Evolutionary conservation across 1,140 invertebrate species (phyloP), one percentile per base, ranked within the genome.

Genomic region (Cepaea nemoralis): DNA sequence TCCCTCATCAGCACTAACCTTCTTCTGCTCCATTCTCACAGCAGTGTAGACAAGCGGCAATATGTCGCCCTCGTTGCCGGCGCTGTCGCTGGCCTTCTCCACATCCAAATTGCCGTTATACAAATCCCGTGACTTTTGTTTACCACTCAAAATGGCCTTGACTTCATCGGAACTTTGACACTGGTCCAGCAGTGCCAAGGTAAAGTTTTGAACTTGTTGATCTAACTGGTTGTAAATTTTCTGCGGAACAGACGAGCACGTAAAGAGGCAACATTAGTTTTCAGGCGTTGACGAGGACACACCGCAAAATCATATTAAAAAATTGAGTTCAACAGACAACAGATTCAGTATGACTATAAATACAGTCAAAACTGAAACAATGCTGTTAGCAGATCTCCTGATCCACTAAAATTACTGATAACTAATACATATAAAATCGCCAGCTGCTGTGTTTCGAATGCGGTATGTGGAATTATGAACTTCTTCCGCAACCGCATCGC

Each of bases 1-100:
- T 35, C 31, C 69, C 31, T 35, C 14, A 14, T 48, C 37, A 22
- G n/a, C 1, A 10, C 55, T 88, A 91, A 97, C 97, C 95, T 98
- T 98, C 92, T 99, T 99, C 90, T 99, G 97, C 45, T 97, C 93
- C 83, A 98, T 93, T 89, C 97, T 97, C 86, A 99, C 97, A 63
- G 97, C 97, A 77, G 98, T 93, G 91, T 98, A 98, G 39, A 99
- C 94, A 67, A 97, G 93, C 89, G 97, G 87, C 24, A 88, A 78
- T 27, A 80, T 83, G 31, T 81, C 79, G 27, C 59, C 63, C 8
- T 37, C 35, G 22, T 83, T 82, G 2, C 48, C 45, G 5, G 27
- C 22, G 3, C 31, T 48, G 0, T n/a, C 24, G 16, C 67, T 37
- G 6, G 27, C 45, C 8, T 24, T 50, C n/a, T 5, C n/a, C 12